phyloP scores from a whole-genome alignment of 2,888 invertebrate genomes.

The Ferrisia virgata region DNA sequence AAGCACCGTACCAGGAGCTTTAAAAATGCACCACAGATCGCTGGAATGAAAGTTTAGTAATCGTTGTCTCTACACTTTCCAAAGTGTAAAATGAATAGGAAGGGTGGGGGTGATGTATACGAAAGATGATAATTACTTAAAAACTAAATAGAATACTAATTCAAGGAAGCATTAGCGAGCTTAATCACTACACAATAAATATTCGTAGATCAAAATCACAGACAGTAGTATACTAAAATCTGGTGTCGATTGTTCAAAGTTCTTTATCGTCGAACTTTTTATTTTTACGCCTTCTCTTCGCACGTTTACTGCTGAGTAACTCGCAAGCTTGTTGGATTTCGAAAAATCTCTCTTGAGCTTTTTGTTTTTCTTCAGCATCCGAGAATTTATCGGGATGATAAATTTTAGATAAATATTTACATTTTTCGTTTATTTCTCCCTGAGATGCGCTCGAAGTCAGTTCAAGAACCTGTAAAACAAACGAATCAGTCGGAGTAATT shows the following conservation, averaged over 20 bases:
- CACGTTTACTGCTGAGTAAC: slow-evolving; percentile 77
- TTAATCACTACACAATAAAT: background rate
- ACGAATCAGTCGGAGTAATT: no score
- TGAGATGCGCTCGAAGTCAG: slow-evolving; percentile 77
- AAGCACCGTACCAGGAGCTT: background rate
- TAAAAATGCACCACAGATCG: background rate
- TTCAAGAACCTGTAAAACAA: slow-evolving; percentile 65
- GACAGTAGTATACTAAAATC: background rate
- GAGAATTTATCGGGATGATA: slow-evolving; percentile 90
- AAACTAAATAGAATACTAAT: background rate
- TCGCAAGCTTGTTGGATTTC: slow-evolving; percentile 92
- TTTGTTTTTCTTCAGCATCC: slow-evolving; percentile 64
- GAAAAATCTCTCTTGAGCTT: slow-evolving; percentile 83
- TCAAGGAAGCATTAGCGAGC: background rate
- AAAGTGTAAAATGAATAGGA: background rate
- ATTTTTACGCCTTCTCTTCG: slow-evolving; percentile 69
- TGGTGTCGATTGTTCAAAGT: background rate
- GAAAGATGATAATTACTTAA: no score
- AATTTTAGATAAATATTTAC: slow-evolving; percentile 77
- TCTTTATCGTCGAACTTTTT: slow-evolving; percentile 56
- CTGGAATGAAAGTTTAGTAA: background rate
- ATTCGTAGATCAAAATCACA: slow-evolving; percentile 35
- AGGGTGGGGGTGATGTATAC: background rate
- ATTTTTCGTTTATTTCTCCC: slow-evolving; percentile 77
- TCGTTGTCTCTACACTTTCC: background rate